phyloP scores from a whole-genome alignment of 2,113 vertebrate species.

The Mixornis gularis region DNA sequence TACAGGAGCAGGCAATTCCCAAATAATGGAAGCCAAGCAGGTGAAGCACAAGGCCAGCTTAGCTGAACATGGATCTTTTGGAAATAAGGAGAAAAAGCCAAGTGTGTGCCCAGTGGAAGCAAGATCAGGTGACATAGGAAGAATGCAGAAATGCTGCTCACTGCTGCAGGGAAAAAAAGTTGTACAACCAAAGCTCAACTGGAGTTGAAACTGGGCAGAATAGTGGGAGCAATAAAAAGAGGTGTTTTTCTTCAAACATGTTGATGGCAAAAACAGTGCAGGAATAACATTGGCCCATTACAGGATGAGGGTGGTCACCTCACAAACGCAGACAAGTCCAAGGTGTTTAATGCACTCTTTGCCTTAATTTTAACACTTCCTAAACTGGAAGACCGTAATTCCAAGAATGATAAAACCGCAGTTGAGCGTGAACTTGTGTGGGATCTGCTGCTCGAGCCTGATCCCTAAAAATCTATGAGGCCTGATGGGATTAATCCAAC shows the following conservation, averaged over 20 bases:
- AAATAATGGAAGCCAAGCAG: background rate
- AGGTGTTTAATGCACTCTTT: background rate
- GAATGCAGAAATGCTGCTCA: background rate
- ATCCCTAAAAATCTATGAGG: background rate
- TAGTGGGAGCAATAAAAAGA: too few relatives aligned
- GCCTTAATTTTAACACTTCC: background rate
- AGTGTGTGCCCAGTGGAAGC: background rate
- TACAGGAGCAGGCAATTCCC: background rate
- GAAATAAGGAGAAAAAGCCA: background rate
- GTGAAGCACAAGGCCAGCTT: background rate
- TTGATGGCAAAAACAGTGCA: background rate
- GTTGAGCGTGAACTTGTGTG: background rate
- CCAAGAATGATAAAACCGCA: background rate
- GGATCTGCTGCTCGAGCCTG: background rate
- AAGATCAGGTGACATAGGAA: background rate
- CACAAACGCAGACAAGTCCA: background rate
- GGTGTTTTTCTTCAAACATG: accelerated
- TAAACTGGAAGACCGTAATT: background rate
- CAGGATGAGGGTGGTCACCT: background rate
- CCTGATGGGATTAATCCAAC: background rate
- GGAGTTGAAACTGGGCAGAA: background rate
- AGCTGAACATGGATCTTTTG: background rate
- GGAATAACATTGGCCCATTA: background rate
- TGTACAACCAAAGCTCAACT: background rate
- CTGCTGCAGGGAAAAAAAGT: background rate